These are phyloP conservation scores for Cardinalis cardinalis DNA, from an alignment of 2,113 vertebrate genomes.

Conservation along the genomic window DNA sequence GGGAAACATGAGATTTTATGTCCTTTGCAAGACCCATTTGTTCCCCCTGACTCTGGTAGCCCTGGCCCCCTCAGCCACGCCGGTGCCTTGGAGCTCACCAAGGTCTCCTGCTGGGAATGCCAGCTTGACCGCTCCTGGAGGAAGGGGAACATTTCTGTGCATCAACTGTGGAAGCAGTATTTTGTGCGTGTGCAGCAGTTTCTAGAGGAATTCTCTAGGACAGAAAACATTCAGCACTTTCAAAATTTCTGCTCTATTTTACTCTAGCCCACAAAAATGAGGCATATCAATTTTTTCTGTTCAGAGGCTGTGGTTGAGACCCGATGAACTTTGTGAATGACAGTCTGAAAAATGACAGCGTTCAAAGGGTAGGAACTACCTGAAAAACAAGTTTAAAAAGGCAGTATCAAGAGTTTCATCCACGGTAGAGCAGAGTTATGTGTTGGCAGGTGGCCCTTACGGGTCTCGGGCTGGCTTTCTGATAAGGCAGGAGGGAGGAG, in stretches of 20 bases:
- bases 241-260: not conserved
- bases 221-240: not conserved
- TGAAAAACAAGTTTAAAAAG: slow-evolving; percentile 51
- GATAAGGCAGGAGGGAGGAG: not conserved
- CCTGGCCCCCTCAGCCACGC: not conserved
- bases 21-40: not conserved
- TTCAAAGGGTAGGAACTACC: slow-evolving; percentile 17
- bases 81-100: not conserved
- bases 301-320: not conserved
- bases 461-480: not conserved
- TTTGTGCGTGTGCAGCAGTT: not conserved
- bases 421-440: not conserved
- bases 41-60: too few species aligned
- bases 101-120: not conserved
- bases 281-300: not conserved
- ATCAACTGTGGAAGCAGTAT: not conserved
- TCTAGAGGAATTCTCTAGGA: not conserved
- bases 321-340: not conserved
- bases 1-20: not conserved
- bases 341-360: slow-evolving; percentile 14
- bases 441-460: not conserved
- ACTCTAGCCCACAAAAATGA: not conserved
- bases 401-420: not conserved
- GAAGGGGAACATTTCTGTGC: not conserved
- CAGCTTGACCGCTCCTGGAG: not conserved